These are phyloP conservation scores for Pempheris klunzingeri DNA, from an alignment of 2,797 vertebrate species.

Conservation along the genomic window DNA sequence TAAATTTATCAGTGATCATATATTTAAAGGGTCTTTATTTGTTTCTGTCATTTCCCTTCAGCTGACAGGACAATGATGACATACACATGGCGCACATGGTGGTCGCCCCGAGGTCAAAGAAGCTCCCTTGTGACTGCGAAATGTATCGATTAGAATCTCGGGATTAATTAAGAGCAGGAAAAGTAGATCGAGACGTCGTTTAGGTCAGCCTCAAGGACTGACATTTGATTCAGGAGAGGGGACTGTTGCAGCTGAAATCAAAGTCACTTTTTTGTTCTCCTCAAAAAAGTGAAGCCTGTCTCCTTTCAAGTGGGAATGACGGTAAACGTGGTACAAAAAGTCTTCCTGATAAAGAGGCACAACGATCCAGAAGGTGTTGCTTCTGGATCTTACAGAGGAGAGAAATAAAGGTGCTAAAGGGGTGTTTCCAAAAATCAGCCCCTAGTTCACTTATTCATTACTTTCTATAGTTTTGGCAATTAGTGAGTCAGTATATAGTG, in stretches of 20 bases:
- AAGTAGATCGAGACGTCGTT: neutral
- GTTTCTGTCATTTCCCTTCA: slow-evolving; percentile 32
- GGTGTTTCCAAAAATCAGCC: no score
- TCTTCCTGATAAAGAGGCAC: neutral
- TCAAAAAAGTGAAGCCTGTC: neutral
- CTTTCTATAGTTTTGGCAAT: no score
- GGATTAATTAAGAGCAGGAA: slow-evolving; percentile 1
- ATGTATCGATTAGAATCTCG: neutral
- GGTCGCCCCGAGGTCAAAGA: slow-evolving; percentile 5
- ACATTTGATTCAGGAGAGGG: neutral
- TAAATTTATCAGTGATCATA: slow-evolving; percentile 13
- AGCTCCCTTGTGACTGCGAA: neutral
- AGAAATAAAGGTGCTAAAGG: no score
- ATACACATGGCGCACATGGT: slow-evolving; percentile 7
- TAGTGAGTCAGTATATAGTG: neutral
- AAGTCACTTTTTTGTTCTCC: no score
- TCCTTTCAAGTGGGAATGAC: neutral
- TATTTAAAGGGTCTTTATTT: slow-evolving; percentile 44
- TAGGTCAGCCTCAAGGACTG: neutral
- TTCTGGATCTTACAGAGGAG: neutral
- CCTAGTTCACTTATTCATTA: no score
- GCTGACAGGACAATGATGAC: slow-evolving; percentile 16
- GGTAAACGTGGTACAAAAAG: neutral
- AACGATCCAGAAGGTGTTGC: no score
- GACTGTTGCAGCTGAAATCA: neutral